Conservation (phyloP, 2,113 vertebrate species). For the Salvelinus sp. region DNA sequence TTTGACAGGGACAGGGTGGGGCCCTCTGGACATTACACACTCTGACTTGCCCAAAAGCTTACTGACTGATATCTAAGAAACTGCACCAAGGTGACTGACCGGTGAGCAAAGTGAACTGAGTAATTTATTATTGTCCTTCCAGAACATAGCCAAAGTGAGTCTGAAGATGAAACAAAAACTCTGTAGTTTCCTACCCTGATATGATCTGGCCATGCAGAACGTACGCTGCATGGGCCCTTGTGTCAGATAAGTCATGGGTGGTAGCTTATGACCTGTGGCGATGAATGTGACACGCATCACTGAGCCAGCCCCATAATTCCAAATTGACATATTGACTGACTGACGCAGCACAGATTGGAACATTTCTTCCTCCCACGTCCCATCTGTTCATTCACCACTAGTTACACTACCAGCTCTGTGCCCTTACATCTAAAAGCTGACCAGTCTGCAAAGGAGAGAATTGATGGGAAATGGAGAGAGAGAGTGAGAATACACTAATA, state of each 20-base stretch:
- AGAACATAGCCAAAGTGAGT: neutral
- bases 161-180: too few species aligned
- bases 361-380: slow-evolving; percentile 5
- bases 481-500: slow-evolving; percentile 6
- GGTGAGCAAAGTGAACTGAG: neutral
- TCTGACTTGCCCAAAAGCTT: neutral
- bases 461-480: neutral
- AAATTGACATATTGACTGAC: slow-evolving; percentile 18
- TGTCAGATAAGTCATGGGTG: slow-evolving; percentile 8
- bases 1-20: slow-evolving; percentile 52
- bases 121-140: neutral
- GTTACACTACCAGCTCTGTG: neutral
- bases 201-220: neutral
- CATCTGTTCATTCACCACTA: slow-evolving; percentile 17
- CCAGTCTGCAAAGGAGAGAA: slow-evolving; percentile 18
- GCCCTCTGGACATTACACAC: neutral
- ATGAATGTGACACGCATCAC: slow-evolving; percentile 1
- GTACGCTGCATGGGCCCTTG: neutral
- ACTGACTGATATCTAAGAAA: too few species aligned
- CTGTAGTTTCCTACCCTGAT: neutral
- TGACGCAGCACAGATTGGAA: slow-evolving; percentile 19
- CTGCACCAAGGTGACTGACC: neutral
- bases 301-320: slow-evolving; percentile 21
- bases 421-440: slow-evolving; percentile 15
- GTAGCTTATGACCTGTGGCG: slow-evolving; percentile 15